Percentiles rank a stretch among this genome's conserved stretches.
Conservation (phyloP, 2,797 vertebrate genomes). For the Centroberyx gerrardi region DNA sequence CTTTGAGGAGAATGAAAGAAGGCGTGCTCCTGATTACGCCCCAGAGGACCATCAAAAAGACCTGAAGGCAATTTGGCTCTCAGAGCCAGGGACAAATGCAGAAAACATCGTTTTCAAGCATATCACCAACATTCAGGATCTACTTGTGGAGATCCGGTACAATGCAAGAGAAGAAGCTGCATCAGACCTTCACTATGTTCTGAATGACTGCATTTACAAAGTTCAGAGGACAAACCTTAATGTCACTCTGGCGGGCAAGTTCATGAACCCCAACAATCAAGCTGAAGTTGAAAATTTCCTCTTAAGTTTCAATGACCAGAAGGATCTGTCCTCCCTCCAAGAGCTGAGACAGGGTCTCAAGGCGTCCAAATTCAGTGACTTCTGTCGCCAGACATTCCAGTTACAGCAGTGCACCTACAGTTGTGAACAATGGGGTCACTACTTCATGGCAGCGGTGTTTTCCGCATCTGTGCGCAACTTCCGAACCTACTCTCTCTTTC, state of each 20-base stretch:
- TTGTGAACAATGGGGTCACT: constrained; percentile 78
- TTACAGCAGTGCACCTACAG: constrained; percentile 67
- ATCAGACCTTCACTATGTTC: constrained; percentile 69
- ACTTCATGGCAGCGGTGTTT: constrained; percentile 79
- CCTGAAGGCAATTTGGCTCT: constrained; percentile 67
- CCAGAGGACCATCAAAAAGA: constrained; percentile 5
- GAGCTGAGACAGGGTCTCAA: constrained; percentile 73
- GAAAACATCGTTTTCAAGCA: constrained; percentile 62
- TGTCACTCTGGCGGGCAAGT: constrained; percentile 68
- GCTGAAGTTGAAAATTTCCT: constrained; percentile 53
- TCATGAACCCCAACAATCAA: constrained; percentile 38
- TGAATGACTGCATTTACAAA: constrained; percentile 78
- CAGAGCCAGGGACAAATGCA: constrained; percentile 27
- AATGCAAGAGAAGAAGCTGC: constrained; percentile 68
- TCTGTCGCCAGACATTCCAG: constrained; percentile 80
- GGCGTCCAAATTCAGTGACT: constrained; percentile 71
- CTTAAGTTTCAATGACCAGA: constrained; percentile 50
- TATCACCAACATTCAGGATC: constrained; percentile 73
- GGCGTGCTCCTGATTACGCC: constrained; percentile 69
- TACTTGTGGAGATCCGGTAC: constrained; percentile 80
- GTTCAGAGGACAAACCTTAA: constrained; percentile 60
- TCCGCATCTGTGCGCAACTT: constrained; percentile 76
- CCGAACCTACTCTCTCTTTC: constrained; percentile 77
- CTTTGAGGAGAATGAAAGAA: constrained; percentile 75
- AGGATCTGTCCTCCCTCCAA: constrained; percentile 46